Evolutionary conservation across 2,797 vertebrate genomes (phyloP).

Genomic region (Phrynocephalus forsythii): DNA sequence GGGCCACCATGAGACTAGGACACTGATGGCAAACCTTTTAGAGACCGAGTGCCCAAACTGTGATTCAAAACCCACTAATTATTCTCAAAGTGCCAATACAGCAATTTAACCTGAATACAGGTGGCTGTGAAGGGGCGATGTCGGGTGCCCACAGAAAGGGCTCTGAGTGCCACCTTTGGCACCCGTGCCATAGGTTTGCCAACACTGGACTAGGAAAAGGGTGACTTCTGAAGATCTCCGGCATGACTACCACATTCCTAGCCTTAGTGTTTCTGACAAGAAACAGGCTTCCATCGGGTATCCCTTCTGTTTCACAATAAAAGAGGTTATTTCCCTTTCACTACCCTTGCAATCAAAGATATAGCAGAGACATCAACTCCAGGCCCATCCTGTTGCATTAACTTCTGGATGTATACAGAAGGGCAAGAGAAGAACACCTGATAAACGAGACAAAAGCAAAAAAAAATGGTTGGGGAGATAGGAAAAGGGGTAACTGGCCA

Average conservation of each 20-base stretch:
- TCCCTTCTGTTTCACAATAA: neutral
- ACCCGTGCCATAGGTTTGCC: too few relatives aligned
- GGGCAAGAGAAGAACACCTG: neutral
- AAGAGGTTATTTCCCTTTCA: neutral
- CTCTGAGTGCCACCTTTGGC: too few relatives aligned
- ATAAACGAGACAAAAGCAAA: neutral
- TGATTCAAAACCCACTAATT: too few relatives aligned
- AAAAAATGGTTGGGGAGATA: neutral
- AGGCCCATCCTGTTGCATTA: neutral
- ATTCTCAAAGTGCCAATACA: too few relatives aligned
- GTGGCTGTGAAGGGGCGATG: too few relatives aligned
- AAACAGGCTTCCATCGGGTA: neutral
- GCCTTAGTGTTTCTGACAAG: neutral
- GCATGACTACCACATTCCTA: neutral
- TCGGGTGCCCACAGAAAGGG: too few relatives aligned
- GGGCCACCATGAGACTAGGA: neutral
- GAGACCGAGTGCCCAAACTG: too few relatives aligned
- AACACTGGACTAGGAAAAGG: too few relatives aligned
- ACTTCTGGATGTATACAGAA: neutral
- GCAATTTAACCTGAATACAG: too few relatives aligned
- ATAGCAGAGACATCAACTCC: neutral
- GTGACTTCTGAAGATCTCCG: neutral
- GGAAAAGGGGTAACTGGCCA: conserved; percentile 28
- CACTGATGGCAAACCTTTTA: neutral
- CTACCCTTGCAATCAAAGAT: neutral